A percentile compares a stretch with the other conserved stretches of the same genome.
phyloP scores from a whole-genome alignment of 2,113 vertebrate genomes.

The Plecotus auritus region DNA sequence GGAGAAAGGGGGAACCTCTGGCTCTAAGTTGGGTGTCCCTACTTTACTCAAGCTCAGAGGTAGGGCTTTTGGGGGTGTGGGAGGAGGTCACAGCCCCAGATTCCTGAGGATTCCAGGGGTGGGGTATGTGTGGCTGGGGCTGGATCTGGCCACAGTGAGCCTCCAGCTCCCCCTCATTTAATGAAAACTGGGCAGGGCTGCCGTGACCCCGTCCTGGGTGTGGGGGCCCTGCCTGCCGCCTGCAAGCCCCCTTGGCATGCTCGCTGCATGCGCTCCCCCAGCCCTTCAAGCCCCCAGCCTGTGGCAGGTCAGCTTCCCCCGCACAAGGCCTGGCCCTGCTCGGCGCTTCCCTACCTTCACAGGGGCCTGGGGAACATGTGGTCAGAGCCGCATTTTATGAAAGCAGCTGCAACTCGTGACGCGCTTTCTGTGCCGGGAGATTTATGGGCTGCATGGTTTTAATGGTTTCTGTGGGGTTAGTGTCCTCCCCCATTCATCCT shows the following conservation, averaged over 20 bases:
- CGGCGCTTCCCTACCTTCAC: slow-evolving; percentile 70
- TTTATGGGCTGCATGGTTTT: slow-evolving; percentile 53
- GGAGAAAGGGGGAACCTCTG: background rate
- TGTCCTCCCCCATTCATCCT: background rate
- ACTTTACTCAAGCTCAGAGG: background rate
- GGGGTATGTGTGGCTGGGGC: background rate
- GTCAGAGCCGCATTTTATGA: slow-evolving; percentile 67
- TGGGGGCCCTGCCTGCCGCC: background rate
- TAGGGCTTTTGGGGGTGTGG: background rate
- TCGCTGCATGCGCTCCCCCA: slow-evolving; percentile 56
- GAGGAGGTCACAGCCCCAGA: background rate
- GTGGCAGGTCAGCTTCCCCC: slow-evolving; percentile 54
- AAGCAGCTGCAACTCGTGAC: slow-evolving; percentile 63
- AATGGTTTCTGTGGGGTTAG: slow-evolving; percentile 49
- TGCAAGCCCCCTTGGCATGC: background rate
- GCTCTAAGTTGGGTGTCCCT: background rate
- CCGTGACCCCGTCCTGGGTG: slow-evolving; percentile 13
- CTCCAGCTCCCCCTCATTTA: slow-evolving; percentile 55
- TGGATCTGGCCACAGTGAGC: background rate
- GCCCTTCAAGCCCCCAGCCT: background rate
- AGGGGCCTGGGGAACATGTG: slow-evolving; percentile 52
- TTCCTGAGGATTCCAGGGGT: background rate
- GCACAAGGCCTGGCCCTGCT: slow-evolving; percentile 49
- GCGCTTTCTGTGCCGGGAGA: background rate
- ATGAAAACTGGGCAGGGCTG: background rate